Base-by-base conservation (phyloP, 2,797 vertebrate species). In the Todus mexicanus region DNA sequence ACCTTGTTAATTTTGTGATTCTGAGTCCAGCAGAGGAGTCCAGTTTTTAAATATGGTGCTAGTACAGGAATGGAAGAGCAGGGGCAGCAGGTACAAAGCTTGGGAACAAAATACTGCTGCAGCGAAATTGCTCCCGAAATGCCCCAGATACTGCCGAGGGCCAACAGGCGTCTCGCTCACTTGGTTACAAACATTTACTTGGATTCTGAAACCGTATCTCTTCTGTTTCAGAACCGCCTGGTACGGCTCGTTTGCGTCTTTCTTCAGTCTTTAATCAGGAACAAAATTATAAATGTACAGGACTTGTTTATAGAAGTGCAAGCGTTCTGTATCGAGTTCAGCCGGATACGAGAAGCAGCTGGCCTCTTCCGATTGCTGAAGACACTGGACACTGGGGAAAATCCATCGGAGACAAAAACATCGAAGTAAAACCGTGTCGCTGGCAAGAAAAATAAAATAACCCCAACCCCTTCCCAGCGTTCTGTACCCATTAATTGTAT, bases 251-350 rank as follows among this genome's bases (percentile, higher is more conserved):
- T 99, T 53, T 99, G 99, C 48, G 99, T 99, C 61, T 99, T 99
- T 94, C 99, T 99, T 35, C 99, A 99, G 96, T 99, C 99, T 11
- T 97, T 99, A 95, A 99, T 99, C 96, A 97, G 99, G 50, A 99
- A 99, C 97, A 99, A 99, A 97, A 99, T 99, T 94, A 99, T 99
- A 81, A 99, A 99, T 14, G 99, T 99, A 31, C 99, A 99, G 98
- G 99, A 99, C 97, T 98, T 99, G 68, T 99, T 99, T 96, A 99
- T 99, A 95, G 99, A 99, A 97, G 99, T 99, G 8, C 99, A 99
- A 97, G 99, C 99, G 7, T 99, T 99, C 97, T 99, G 99, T 83
- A 99, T 99, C 9, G 99, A 99, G 96, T 99, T 99, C 98, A 99
- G 99, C 91, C 98, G 99, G 82, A 99, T 99, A 96, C 98, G 99